Base-by-base conservation (phyloP, 2,888 invertebrate genomes). In the Graphium colonna region DNA sequence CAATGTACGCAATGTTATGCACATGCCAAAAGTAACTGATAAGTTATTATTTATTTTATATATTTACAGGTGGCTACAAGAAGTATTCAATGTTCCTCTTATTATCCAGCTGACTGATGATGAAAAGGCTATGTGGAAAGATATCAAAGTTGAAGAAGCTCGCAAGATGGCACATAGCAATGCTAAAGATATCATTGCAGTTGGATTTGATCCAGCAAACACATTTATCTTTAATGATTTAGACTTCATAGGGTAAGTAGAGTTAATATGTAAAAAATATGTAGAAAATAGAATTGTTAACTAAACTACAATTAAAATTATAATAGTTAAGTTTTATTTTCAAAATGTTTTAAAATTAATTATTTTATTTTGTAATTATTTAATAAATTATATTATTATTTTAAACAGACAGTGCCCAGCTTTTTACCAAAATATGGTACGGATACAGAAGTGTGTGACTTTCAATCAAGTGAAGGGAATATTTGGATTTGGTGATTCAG, bases 81-180 rank as follows among this genome's bases (percentile, higher is more conserved):
- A 99, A 59, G 95, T 95, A 0, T 99, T 99, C 77, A 92, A 98
- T 79, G 98, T 98, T 1, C 98, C 98, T 0, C 86, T 99, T 15
- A 94, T 99, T 0, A 96, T 99, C 61, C 99, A 99, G 79, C 80
- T 99, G 71, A 99, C 99, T 0, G 99, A 99, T 72, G 99, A 99
- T 79, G 99, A 99, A 79, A 99, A 99, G 79, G 96, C 94, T 3
- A 90, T 99, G 67, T 99, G 99, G 99, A 98, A 95, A 76, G 97
- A 98, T 75, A 89, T 99, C 48, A 94, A 94, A 64, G 77, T 98
- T 7, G 98, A 98, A 63, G 96, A 97, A 60, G 95, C 97, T 0
- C 92, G 95, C 51, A 92, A 92, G 71, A 91, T 99, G 87, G 95
- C 97, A 0, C 91, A 92, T 60, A 96, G 96, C 74, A 99, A 99